Evolutionary conservation across 2,113 vertebrate species (phyloP).

Genomic region (Apodemus speciosus): DNA sequence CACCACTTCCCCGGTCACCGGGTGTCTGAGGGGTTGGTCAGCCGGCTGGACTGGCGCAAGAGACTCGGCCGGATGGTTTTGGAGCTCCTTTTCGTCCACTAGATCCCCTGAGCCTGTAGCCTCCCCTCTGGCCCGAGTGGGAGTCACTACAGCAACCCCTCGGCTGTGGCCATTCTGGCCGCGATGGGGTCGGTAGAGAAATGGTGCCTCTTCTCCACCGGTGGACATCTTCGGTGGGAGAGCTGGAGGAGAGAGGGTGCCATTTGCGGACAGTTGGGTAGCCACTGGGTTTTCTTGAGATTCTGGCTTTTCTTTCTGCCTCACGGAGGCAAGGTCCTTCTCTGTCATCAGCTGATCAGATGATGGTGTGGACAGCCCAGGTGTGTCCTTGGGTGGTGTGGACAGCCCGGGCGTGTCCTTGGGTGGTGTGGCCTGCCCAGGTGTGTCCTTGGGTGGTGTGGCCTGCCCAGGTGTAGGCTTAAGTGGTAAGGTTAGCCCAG

Average conservation of each 20-base stretch:
- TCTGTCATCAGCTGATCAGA: background rate
- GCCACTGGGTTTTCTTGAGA: background rate
- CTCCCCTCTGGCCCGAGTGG: conserved; percentile 14
- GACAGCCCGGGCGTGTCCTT: background rate
- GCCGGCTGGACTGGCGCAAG: background rate
- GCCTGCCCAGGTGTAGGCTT: background rate
- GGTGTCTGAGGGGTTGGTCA: conserved; percentile 81
- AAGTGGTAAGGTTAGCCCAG: background rate
- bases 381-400: background rate
- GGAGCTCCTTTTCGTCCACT: background rate
- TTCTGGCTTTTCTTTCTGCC: conserved; percentile 25
- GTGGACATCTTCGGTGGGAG: conserved; percentile 12
- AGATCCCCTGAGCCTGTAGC: background rate
- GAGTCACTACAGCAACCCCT: background rate
- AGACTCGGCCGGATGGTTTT: background rate
- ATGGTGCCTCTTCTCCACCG: background rate
- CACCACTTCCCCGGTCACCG: conserved; percentile 81
- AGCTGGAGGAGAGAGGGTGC: background rate
- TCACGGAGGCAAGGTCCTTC: background rate
- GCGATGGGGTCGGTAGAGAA: conserved; percentile 76
- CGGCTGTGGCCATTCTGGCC: background rate
- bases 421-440: background rate
- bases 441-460: background rate
- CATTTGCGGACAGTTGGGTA: background rate
- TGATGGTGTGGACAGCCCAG: background rate